Evolutionary conservation across 92 coral and sea anemone species (phyloP).

Genomic region (Scolanthus callimorphus): DNA sequence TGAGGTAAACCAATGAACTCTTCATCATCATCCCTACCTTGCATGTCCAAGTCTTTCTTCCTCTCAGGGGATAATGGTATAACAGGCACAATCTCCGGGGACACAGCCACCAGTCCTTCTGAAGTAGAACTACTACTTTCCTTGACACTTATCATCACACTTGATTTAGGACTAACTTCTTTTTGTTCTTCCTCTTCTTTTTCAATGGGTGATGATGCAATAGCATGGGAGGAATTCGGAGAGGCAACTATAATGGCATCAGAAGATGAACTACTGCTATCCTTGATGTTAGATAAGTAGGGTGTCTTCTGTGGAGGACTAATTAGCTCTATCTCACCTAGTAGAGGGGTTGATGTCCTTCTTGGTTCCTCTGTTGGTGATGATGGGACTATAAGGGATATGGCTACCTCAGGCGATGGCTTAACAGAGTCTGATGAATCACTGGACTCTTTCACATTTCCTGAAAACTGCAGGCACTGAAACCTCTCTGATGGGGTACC

Average conservation of each 20-base stretch:
- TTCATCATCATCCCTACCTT: conserved; percentile 16
- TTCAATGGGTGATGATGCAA: not conserved
- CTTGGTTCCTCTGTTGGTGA: conserved; percentile 37
- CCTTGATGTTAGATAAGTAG: not conserved
- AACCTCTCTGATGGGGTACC: conserved; percentile 55
- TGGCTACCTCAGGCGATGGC: conserved; percentile 30
- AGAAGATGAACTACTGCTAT: conserved; percentile 15
- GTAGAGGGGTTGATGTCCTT: not conserved
- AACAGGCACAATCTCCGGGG: too few species aligned
- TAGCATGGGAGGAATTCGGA: not conserved
- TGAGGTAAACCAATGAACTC: conserved; percentile 26
- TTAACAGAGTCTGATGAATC: conserved; percentile 42
- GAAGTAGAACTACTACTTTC: too few species aligned
- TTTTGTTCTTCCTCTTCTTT: not conserved
- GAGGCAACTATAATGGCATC: conserved; percentile 4
- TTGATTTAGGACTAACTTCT: too few species aligned
- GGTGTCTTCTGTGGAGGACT: not conserved
- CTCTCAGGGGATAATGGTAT: too few species aligned
- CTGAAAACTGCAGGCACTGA: conserved; percentile 73
- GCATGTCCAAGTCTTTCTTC: too few species aligned
- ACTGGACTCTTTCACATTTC: conserved; percentile 34
- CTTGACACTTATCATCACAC: too few species aligned
- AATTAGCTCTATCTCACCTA: not conserved
- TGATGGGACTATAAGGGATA: conserved; percentile 43
- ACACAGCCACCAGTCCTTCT: too few species aligned